Conservation (phyloP, 1,140 invertebrate species). For the Apis laboriosa region DNA sequence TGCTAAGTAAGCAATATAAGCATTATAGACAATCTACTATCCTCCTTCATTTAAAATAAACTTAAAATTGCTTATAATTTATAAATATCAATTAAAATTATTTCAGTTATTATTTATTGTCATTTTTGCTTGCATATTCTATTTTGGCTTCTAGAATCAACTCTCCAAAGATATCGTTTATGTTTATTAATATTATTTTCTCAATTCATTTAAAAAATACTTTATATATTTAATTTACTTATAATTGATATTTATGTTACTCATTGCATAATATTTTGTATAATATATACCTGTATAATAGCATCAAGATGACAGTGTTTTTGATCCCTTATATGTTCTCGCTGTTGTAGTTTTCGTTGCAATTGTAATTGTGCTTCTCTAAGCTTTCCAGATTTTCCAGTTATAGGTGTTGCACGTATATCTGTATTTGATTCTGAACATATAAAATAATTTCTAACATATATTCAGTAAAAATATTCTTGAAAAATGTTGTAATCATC, state of each 20-base stretch:
- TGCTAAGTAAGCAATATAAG: too few species aligned
- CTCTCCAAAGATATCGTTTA: too few species aligned
- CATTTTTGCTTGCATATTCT: too few species aligned
- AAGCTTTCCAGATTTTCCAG: slow-evolving; percentile 79
- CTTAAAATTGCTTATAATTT: too few species aligned
- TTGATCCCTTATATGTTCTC: slow-evolving; percentile 86
- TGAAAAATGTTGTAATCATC: neutral
- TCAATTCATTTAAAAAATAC: neutral
- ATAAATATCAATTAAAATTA: too few species aligned
- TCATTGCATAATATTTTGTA: too few species aligned
- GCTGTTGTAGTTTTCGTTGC: slow-evolving; percentile 86
- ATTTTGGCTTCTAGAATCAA: too few species aligned
- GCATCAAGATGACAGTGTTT: slow-evolving; percentile 80
- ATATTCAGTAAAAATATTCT: neutral
- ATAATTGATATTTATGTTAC: neutral
- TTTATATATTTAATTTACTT: neutral
- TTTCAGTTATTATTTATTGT: too few species aligned
- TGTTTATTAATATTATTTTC: too few species aligned
- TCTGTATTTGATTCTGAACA: slow-evolving; percentile 73
- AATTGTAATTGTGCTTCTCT: slow-evolving; percentile 85
- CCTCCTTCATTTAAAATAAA: too few species aligned
- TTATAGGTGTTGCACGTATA: slow-evolving; percentile 72
- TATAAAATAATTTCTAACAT: neutral
- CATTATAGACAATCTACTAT: too few species aligned
- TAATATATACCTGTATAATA: slow-evolving; percentile 59